A percentile compares a stretch with the other conserved stretches of the same genome.
phyloP scores from a whole-genome alignment of 1,140 invertebrate genomes.

The Cydia strobilella region DNA sequence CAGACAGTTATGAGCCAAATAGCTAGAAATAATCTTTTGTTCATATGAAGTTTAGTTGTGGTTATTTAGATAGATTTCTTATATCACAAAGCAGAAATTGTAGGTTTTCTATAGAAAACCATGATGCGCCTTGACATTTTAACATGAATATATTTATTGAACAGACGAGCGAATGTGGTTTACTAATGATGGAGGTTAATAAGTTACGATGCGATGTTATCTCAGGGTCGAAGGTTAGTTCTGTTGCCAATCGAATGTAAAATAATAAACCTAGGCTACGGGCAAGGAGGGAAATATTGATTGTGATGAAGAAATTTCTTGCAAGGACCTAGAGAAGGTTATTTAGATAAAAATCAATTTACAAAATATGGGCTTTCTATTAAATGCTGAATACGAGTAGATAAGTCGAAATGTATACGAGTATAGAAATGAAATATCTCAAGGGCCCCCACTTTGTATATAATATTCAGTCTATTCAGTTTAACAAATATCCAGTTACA shows the following conservation, averaged over 20 bases:
- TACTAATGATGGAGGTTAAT: constrained; percentile 32
- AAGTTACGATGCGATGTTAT: constrained; percentile 12
- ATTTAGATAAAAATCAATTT: not conserved
- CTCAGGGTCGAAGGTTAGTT: constrained; percentile 22
- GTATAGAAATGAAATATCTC: no score
- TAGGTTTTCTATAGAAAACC: not conserved
- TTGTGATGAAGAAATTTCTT: constrained; percentile 14
- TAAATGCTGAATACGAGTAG: not conserved
- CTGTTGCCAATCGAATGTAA: constrained; percentile 25
- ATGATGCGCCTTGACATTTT: constrained; percentile 22
- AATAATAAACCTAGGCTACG: constrained; percentile 24
- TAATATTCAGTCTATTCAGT: no score
- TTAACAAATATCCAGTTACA: no score
- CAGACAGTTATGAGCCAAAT: no score
- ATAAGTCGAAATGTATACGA: no score
- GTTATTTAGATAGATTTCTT: no score
- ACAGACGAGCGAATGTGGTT: constrained; percentile 8
- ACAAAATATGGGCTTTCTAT: not conserved
- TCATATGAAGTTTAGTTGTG: no score
- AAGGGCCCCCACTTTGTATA: no score
- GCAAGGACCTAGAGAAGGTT: not conserved
- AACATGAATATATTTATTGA: constrained; percentile 14
- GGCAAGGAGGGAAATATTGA: not conserved
- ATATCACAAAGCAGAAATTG: not conserved
- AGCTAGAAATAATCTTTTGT: no score